These are phyloP conservation scores for Tetrax tetrax DNA, from an alignment of 2,113 vertebrate species.

Conservation along the genomic window DNA sequence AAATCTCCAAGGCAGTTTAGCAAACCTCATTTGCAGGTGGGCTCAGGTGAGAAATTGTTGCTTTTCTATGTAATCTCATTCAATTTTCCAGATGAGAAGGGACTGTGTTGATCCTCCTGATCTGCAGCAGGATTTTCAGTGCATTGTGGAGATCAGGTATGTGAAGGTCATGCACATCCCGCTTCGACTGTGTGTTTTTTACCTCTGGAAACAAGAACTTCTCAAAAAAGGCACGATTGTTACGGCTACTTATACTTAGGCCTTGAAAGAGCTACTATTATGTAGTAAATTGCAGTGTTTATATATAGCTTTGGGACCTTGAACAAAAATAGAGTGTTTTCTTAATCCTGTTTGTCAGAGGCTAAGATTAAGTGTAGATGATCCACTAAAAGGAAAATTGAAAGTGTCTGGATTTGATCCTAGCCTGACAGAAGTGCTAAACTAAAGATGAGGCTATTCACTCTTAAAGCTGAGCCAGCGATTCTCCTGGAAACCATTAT, in stretches of 20 bases:
- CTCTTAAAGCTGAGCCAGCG: constrained; percentile 27
- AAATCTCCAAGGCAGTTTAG: background rate
- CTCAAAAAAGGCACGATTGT: background rate
- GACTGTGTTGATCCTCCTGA: background rate
- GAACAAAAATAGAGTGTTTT: constrained; percentile 40
- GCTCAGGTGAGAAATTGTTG: background rate
- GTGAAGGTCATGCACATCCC: background rate
- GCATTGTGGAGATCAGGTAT: background rate
- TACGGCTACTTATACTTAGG: background rate
- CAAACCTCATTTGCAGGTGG: background rate
- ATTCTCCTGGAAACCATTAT: constrained; percentile 65
- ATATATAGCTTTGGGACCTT: constrained; percentile 4
- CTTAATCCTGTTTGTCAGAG: constrained; percentile 54
- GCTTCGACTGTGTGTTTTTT: background rate
- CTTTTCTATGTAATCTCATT: background rate
- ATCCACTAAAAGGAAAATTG: constrained; percentile 22
- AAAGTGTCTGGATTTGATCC: constrained; percentile 24
- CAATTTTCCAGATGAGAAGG: background rate
- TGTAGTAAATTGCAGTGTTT: constrained; percentile 58
- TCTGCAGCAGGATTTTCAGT: background rate
- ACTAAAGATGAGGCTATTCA: background rate
- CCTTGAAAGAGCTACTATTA: background rate
- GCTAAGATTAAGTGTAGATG: background rate
- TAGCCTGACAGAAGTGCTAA: constrained; percentile 45
- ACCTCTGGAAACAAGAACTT: background rate